Evolutionary conservation across 2,797 vertebrate species (phyloP).

Genomic region (Neostethus bicornis): DNA sequence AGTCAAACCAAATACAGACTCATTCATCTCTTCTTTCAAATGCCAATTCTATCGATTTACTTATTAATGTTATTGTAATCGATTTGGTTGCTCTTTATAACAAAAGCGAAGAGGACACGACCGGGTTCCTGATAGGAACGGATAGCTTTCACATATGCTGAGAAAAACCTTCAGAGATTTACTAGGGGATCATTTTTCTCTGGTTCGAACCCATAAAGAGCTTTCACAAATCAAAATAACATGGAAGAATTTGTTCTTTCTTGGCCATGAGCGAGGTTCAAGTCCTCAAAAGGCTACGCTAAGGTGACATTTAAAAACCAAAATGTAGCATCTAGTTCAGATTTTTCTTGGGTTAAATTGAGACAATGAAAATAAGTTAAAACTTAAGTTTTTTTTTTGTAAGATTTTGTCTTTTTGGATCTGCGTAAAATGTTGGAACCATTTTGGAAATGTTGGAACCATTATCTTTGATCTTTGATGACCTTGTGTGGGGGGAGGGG

Average conservation of each 20-base stretch:
- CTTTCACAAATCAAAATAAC: conserved; percentile 7
- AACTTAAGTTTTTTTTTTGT: background rate
- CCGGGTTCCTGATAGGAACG: background rate
- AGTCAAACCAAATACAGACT: background rate
- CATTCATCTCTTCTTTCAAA: conserved; percentile 5
- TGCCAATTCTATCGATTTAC: background rate
- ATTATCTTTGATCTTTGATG: background rate
- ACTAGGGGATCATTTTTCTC: background rate
- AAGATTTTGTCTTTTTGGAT: background rate
- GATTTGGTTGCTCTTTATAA: background rate
- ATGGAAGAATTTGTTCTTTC: background rate
- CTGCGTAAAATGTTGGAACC: too few relatives aligned
- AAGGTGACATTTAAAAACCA: background rate
- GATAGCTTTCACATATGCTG: conserved; percentile 23
- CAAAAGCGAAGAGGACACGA: background rate
- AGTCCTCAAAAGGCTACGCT: background rate
- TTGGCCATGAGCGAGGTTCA: background rate
- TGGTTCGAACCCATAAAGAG: conserved; percentile 2
- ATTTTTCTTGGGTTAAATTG: background rate
- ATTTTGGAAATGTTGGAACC: background rate
- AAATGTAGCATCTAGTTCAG: background rate
- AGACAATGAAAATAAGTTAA: background rate
- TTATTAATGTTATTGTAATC: background rate
- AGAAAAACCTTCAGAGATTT: background rate
- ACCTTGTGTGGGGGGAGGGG: background rate